Conservation (phyloP, 2,797 vertebrate species). For the Parauchenoglanis ngamensis region DNA sequence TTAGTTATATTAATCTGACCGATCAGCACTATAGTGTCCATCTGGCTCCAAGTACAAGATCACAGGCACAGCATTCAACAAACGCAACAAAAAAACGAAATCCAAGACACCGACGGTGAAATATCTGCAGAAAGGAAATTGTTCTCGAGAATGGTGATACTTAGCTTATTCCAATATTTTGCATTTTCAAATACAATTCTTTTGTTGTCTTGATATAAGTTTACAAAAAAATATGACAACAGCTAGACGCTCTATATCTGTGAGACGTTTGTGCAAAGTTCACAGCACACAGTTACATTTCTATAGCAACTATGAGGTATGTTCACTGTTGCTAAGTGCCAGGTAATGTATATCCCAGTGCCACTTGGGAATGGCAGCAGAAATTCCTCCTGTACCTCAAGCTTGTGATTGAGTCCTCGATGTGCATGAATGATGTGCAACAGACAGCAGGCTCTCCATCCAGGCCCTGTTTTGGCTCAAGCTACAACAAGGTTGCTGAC, state of each 20-base stretch:
- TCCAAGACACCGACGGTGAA: constrained; percentile 83
- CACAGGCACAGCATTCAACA: constrained; percentile 77
- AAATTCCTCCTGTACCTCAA: constrained; percentile 60
- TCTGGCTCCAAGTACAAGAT: constrained; percentile 75
- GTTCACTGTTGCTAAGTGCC: constrained; percentile 73
- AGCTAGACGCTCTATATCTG: constrained; percentile 63
- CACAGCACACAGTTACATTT: constrained; percentile 68
- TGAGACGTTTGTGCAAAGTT: constrained; percentile 64
- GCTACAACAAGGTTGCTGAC: constrained; percentile 46
- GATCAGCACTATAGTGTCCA: constrained; percentile 53
- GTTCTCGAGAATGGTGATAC: constrained; percentile 62
- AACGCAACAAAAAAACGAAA: constrained; percentile 79
- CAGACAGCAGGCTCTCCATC: constrained; percentile 35
- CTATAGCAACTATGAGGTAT: constrained; percentile 74
- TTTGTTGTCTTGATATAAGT: constrained; percentile 63
- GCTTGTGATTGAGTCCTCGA: constrained; percentile 51
- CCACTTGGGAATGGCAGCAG: constrained; percentile 60
- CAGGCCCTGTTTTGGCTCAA: constrained; percentile 49
- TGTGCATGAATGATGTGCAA: constrained; percentile 29
- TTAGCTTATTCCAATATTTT: constrained; percentile 60
- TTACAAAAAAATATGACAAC: constrained; percentile 64
- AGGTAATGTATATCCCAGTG: constrained; percentile 67
- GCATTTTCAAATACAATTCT: constrained; percentile 61
- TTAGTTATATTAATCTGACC: constrained; percentile 29
- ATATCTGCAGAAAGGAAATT: constrained; percentile 73